Evolutionary conservation across 2,113 vertebrate genomes (phyloP).

Genomic region (Perognathus longimembris): DNA sequence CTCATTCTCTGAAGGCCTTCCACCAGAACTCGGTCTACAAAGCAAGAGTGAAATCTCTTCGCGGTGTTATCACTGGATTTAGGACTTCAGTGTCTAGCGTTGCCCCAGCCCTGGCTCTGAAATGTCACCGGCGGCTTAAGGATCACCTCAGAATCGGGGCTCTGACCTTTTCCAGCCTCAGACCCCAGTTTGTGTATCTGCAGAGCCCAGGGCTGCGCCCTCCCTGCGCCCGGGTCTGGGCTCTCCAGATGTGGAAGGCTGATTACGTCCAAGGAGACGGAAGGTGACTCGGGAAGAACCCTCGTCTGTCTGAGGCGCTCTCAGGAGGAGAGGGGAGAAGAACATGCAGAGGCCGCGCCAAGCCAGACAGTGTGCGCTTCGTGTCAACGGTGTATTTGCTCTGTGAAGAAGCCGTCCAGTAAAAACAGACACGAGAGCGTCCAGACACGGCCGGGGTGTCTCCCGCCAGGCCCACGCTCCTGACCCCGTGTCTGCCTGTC

Average conservation of each 20-base stretch:
- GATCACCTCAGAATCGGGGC: not conserved
- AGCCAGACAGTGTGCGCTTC: not conserved
- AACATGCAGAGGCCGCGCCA: not conserved
- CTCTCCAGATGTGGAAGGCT: not conserved
- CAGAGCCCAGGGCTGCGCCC: rapidly evolving
- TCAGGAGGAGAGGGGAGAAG: not conserved
- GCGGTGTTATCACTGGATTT: not conserved
- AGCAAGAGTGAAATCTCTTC: not conserved
- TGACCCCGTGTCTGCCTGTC: not conserved
- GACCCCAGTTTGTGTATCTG: not conserved
- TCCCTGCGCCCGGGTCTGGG: no score
- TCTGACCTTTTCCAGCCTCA: not conserved
- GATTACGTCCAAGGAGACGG: not conserved
- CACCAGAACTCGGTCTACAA: not conserved
- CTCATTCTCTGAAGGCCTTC: not conserved
- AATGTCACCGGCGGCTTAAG: not conserved
- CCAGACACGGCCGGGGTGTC: not conserved
- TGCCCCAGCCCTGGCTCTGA: not conserved
- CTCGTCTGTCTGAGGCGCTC: not conserved
- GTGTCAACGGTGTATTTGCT: not conserved
- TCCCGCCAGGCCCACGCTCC: not conserved
- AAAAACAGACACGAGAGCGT: no score
- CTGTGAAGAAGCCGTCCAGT: conserved; percentile 11
- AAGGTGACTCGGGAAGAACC: not conserved
- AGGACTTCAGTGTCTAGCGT: not conserved